Evolutionary conservation across 2,888 invertebrate species (phyloP), one percentile per base, ranked within the genome.

Genomic region (Patella pellucida): DNA sequence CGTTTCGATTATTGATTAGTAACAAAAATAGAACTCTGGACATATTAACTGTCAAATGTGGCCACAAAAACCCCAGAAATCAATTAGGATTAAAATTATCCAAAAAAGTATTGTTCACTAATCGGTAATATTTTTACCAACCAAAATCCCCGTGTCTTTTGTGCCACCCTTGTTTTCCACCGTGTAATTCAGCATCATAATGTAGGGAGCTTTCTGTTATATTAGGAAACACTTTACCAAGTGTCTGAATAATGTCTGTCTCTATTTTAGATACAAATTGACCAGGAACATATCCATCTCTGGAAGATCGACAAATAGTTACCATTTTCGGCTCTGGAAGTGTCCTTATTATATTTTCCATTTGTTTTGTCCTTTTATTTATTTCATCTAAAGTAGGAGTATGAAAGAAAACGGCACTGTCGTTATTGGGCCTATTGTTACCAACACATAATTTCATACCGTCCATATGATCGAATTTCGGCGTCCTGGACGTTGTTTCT

Each of bases 261-360:
- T 72, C 72, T 41, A 72, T 72, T 56, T 72, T 27, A 23, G 54
- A 7, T n/a, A 54, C 27, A 15, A 54, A 56, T 16, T 54, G 31
- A 15, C 72, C 23, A 56, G 72, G 72, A 16, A 56, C 56, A 56
- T 72, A 72, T 12, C 72, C 72, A 19, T 72, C 72, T 4, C 72
- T 23, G 14, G 56, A 27, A 16, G 72, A 72, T 27, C 72, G 52
- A 52, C 72, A 72, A 3, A 72, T 41, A 31, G 72, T 72, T 31
- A 72, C 72, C 27, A 62, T 27, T 19, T 41, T 31, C 31, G 72
- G 72, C 12, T 56, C 27, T n/a, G 56, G 23, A 11, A 41, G 27
- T 11, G 62, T 72, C n/a, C 23, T 19, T 23, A 62, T 9, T 19
- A 62, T 62, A 14, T 12, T 62, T 23, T 12, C 14, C 23, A 62